phyloP scores from a whole-genome alignment of 2,888 invertebrate species.

The Clistopyga incitator region DNA sequence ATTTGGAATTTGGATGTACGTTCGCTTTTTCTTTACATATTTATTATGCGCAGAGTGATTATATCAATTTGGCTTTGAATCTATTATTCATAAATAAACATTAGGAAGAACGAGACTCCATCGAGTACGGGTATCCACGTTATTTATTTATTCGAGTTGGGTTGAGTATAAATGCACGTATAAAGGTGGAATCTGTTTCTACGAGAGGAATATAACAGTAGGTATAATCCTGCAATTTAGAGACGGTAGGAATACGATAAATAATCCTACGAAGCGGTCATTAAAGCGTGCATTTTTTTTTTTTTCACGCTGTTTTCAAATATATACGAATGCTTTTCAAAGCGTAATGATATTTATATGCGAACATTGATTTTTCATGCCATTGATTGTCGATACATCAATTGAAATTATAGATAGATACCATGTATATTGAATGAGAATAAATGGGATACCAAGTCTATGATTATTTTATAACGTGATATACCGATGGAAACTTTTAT shows the following conservation, averaged over 20 bases:
- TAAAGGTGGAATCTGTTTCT: not conserved
- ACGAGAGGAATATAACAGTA: not conserved
- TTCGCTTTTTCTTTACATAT: not conserved
- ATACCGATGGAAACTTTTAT: too few relatives aligned
- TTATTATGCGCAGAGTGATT: not conserved
- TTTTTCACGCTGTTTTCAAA: too few relatives aligned
- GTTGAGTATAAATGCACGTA: not conserved
- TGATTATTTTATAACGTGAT: too few relatives aligned
- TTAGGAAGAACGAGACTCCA: slow-evolving; percentile 2
- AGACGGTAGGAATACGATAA: slow-evolving; percentile 14
- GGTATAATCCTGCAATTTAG: slow-evolving; percentile 10
- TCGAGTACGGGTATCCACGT: not conserved
- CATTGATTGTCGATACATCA: too few relatives aligned
- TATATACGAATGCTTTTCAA: too few relatives aligned
- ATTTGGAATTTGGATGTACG: not conserved
- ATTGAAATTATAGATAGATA: too few relatives aligned
- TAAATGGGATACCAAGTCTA: too few relatives aligned
- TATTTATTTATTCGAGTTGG: slow-evolving; percentile 33
- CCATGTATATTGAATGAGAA: too few relatives aligned
- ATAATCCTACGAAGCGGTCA: slow-evolving; percentile 8
- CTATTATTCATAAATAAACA: slow-evolving; percentile 24
- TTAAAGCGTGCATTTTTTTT: not conserved
- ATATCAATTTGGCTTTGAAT: slow-evolving; percentile 14
- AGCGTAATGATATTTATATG: too few relatives aligned
- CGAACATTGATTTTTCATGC: too few relatives aligned